Base-by-base conservation (phyloP, 1,140 invertebrate genomes). In the Scaptomyza graminum region DNA sequence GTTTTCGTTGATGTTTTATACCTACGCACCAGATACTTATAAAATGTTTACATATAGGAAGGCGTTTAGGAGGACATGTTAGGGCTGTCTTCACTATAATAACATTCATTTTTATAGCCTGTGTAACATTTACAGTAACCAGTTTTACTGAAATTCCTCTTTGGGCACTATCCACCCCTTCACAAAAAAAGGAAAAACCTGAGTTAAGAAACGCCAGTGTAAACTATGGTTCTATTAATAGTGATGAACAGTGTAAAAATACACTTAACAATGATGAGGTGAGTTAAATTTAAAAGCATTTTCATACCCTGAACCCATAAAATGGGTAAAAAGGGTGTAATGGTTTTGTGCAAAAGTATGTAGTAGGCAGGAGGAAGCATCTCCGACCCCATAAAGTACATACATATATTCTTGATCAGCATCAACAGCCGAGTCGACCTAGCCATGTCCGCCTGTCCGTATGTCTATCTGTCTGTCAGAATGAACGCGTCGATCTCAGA, bases 81-180 rank as follows among this genome's bases (percentile, higher is more conserved):
- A 93, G 96, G 63, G 96, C 97, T 0, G 97, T 99, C 2, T 98
- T 98, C 80, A 96, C 96, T 2, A 92, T 98, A 0, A 97, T 98
- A 28, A 96, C 97, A 0, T 93, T 98, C 46, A 96, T 98, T 65
- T 98, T 98, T 90, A 92, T 98, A 3, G 92, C 94, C 1, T 98
- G 97, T 81, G 96, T 98, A 0, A 83, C 94, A 7, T 94, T 94
- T 5, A 98, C 97, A 0, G 91, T 98, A 2, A 96, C 95, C 7
- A 97, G 97, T 81, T 98, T 98, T 90, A 95, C 94, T 63, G 97
- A 98, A 93, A 96, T 98, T 61, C 97, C 97, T 0, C 92, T 98
- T 11, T 92, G 94, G 76, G 72, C 94, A 18, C 13, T 88, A 94
- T 6, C 70, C 28, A 15, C 55, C 0, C 22, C 55, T 11, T 13